Evolutionary conservation across 2,888 invertebrate genomes (phyloP), one percentile per base, ranked within the genome.

Genomic region (Aphodius sticticus): DNA sequence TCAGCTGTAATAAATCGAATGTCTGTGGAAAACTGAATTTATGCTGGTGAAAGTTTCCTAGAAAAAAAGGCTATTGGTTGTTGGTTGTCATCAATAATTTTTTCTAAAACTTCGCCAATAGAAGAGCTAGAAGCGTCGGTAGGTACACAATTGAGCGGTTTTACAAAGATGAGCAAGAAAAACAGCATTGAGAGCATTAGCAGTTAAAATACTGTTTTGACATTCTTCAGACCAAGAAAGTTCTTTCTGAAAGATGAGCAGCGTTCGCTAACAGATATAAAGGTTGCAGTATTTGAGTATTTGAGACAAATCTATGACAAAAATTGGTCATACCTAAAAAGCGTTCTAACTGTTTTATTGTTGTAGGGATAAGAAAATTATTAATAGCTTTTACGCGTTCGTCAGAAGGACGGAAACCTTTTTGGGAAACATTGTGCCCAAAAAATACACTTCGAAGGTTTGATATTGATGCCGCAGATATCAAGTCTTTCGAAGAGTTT

Each of bases 41-140:
- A 85, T 0, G 86, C 76, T 6, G 84, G 78, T 26, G 79, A 85
- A 0, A 89, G 81, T 70, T 87, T 88, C 69, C 82, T 82, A 0
- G 87, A 88, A 78, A 86, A 89, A 77, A 89, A 89, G 0, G 86
- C 86, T 3, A 89, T 77, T 0, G 88, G 88, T 81, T 88, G 82
- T 85, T 86, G 86, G 0, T 79, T 16, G 9, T 81, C 77, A 5
- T 83, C 71, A 3, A 81, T 79, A 0, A 74, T 36, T 81, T 89
- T 1, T 26, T 26, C 26, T 26, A 26, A 26, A 2, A 26, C 26
- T 26, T 1, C 26, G 26, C 2, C 26, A 26, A 26, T 26, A 26
- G 26, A 26, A 26, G 26, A 2, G 26, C 3, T 26, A 26, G 26
- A 26, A 26, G 89, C 89, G 78, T 89, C 88, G 0, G 85, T 85